Evolutionary conservation across 2,113 vertebrate genomes (phyloP).

Genomic region (Hippocampus comes): DNA sequence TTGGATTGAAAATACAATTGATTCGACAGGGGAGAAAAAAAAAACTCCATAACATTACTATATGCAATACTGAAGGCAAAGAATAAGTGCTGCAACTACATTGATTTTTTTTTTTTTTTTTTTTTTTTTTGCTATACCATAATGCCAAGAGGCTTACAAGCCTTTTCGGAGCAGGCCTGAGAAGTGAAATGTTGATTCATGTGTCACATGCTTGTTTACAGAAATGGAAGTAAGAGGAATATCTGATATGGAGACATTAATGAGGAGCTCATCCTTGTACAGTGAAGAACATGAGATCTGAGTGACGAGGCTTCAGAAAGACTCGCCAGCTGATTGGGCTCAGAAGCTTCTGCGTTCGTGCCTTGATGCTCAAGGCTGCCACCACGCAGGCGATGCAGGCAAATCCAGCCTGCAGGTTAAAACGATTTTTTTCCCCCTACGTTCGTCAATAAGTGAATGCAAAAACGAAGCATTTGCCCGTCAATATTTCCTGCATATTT

Average conservation of each 20-base stretch:
- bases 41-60: background rate
- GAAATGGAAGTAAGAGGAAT: slow-evolving; percentile 31
- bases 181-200: slow-evolving; percentile 36
- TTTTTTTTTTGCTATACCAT: slow-evolving; percentile 21
- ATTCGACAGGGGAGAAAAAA: background rate
- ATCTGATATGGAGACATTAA: slow-evolving; percentile 45
- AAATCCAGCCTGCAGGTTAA: background rate
- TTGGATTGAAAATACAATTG: background rate
- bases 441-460: background rate
- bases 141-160: slow-evolving; percentile 22
- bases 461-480: background rate
- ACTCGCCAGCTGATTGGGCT: slow-evolving; percentile 39
- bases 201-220: slow-evolving; percentile 47
- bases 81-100: slow-evolving; percentile 16
- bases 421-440: background rate
- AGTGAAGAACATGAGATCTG: slow-evolving; percentile 49
- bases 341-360: slow-evolving; percentile 19
- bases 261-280: slow-evolving; percentile 47
- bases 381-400: background rate
- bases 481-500: too few relatives aligned
- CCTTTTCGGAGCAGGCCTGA: slow-evolving; percentile 36
- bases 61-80: slow-evolving; percentile 2
- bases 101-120: slow-evolving; percentile 4
- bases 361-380: slow-evolving; percentile 23
- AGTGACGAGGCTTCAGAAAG: slow-evolving; percentile 50